phyloP scores from a whole-genome alignment of 2,888 invertebrate genomes.

The Drosophila barbarae region DNA sequence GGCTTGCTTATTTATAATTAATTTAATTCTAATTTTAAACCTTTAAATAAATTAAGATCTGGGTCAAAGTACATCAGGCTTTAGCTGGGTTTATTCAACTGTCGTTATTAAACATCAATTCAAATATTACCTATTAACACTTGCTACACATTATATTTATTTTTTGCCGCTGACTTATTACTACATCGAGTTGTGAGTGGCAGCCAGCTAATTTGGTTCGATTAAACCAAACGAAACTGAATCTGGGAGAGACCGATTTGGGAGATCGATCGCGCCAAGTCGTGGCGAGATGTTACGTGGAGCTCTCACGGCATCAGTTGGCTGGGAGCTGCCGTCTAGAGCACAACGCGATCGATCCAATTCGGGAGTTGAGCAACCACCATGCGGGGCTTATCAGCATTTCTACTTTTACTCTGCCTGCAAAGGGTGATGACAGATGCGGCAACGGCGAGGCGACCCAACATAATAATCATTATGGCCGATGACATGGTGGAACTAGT shows the following conservation, averaged over 20 bases:
- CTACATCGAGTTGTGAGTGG: constrained; percentile 8
- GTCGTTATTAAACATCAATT: constrained; percentile 3
- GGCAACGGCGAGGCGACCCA: constrained; percentile 78
- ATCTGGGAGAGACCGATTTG: constrained; percentile 10
- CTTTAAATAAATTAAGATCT: no score
- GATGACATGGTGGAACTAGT: constrained; percentile 86
- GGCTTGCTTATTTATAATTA: no score
- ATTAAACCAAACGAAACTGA: constrained; percentile 9
- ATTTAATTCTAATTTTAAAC: no score
- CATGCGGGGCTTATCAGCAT: constrained; percentile 62
- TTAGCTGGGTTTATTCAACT: constrained; percentile 17
- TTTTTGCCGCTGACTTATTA: constrained; percentile 4
- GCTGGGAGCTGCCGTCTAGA: constrained; percentile 30
- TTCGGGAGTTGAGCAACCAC: constrained; percentile 26
- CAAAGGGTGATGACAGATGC: constrained; percentile 41
- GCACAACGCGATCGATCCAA: constrained; percentile 28
- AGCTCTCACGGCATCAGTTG: constrained; percentile 42
- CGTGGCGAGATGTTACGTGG: constrained; percentile 31
- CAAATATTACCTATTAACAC: constrained; percentile 1
- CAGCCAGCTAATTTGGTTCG: constrained; percentile 17
- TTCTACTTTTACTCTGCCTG: constrained; percentile 48
- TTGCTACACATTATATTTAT: constrained; percentile 11
- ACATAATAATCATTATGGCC: constrained; percentile 88
- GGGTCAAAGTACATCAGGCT: neutral
- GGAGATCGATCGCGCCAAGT: constrained; percentile 16